Conservation (phyloP, 2,888 invertebrate genomes). For the Thumatha senex region DNA sequence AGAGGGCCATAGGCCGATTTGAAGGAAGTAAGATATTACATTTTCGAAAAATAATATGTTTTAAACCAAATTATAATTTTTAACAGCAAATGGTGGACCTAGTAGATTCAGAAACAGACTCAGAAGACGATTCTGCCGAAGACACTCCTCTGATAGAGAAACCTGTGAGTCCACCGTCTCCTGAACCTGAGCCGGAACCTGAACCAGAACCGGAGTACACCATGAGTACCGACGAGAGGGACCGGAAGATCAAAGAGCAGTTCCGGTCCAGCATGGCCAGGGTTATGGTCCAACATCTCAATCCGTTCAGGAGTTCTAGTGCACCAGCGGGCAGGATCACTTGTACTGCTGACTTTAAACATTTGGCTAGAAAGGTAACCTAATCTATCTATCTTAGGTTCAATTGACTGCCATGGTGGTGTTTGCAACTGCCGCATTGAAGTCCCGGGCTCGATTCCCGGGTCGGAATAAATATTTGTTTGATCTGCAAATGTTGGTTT, state of each 20-base stretch:
- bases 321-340: slow-evolving; percentile 94
- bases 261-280: slow-evolving; percentile 92
- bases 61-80: not conserved
- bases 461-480: no score
- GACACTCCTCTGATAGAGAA: slow-evolving; percentile 20
- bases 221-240: slow-evolving; percentile 58
- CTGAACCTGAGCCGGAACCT: slow-evolving; percentile 44
- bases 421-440: no score
- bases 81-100: slow-evolving; percentile 64
- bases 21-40: no score
- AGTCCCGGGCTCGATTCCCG: no score
- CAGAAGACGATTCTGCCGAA: slow-evolving; percentile 40
- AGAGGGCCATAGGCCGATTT: no score
- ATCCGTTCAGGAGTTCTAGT: slow-evolving; percentile 93
- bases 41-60: no score
- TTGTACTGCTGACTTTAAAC: slow-evolving; percentile 96
- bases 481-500: no score
- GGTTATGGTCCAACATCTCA: slow-evolving; percentile 93
- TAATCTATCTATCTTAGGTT: slow-evolving; percentile 13
- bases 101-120: slow-evolving; percentile 65
- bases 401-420: not conserved
- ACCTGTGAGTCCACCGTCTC: slow-evolving; percentile 41
- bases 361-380: slow-evolving; percentile 95
- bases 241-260: slow-evolving; percentile 91
- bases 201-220: slow-evolving; percentile 33